Conservation (phyloP, 2,113 vertebrate species). For the Scatophagus argus region DNA sequence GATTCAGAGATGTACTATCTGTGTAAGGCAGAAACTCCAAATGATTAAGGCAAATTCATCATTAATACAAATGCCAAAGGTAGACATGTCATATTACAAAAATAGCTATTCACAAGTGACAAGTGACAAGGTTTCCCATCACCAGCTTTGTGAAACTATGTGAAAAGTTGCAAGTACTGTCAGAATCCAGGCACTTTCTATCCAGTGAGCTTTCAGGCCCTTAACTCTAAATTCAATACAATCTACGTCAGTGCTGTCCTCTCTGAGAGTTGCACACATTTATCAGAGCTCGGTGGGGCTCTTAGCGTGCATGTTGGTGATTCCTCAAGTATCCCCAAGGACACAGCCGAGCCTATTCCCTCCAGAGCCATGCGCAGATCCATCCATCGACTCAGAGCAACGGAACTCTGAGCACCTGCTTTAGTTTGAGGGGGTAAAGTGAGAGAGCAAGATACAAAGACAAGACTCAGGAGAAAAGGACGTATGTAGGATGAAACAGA, state of each 20-base stretch:
- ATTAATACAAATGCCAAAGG: neutral
- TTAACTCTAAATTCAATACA: slow-evolving; percentile 51
- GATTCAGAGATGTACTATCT: neutral
- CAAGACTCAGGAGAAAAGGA: slow-evolving; percentile 16
- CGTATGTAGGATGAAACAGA: slow-evolving; percentile 35
- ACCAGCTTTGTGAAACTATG: neutral
- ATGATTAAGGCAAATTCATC: neutral
- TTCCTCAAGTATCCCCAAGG: slow-evolving; percentile 46
- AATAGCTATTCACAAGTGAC: neutral
- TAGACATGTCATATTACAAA: neutral
- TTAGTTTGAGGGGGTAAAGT: slow-evolving; percentile 16
- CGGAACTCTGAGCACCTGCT: slow-evolving; percentile 6
- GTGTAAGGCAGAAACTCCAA: neutral
- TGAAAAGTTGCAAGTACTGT: slow-evolving; percentile 3
- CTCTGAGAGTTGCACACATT: slow-evolving; percentile 27
- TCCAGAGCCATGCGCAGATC: slow-evolving; percentile 23
- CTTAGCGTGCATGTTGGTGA: slow-evolving; percentile 33
- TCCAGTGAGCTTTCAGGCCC: slow-evolving; percentile 4
- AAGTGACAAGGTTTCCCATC: neutral
- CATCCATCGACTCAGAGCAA: slow-evolving; percentile 44
- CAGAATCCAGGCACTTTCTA: slow-evolving; percentile 27
- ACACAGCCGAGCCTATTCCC: slow-evolving; percentile 39
- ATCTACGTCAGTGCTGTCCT: slow-evolving; percentile 30
- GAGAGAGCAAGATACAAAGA: slow-evolving; percentile 20
- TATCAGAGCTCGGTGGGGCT: slow-evolving; percentile 36